Percentiles rank a stretch among this genome's conserved stretches.
phyloP scores from a whole-genome alignment of 2,797 vertebrate genomes.

The Knipowitschia caucasica region DNA sequence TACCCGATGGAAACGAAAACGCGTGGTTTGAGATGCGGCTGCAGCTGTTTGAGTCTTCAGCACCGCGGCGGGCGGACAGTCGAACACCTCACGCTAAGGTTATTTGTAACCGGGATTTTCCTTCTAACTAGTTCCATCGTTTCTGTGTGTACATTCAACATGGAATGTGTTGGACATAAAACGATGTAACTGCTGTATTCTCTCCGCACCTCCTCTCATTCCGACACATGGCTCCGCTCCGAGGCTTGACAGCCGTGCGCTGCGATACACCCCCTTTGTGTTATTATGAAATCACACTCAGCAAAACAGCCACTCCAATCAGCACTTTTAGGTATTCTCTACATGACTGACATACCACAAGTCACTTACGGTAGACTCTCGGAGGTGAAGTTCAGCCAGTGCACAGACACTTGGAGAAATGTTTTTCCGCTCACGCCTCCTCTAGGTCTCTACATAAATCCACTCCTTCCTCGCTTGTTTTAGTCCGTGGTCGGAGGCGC shows the following conservation, averaged over 20 bases:
- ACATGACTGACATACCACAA: constrained; percentile 65
- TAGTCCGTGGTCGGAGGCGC: constrained; percentile 69
- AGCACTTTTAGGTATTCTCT: constrained; percentile 54
- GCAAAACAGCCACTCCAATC: constrained; percentile 58
- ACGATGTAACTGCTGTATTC: constrained; percentile 1
- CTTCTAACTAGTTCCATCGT: not conserved
- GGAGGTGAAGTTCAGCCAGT: constrained; percentile 35
- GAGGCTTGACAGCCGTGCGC: constrained; percentile 37
- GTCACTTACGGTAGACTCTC: constrained; percentile 43
- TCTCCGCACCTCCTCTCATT: constrained; percentile 42
- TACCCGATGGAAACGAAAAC: constrained; percentile 43
- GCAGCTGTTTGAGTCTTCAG: constrained; percentile 4
- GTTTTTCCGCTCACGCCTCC: constrained; percentile 57
- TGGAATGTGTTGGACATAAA: too few relatives aligned
- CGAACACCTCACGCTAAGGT: constrained; percentile 1
- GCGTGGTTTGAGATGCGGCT: constrained; percentile 19
- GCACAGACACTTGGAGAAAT: constrained; percentile 54
- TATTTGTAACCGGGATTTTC: not conserved
- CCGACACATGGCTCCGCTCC: constrained; percentile 59
- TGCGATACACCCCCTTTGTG: constrained; percentile 43
- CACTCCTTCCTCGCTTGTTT: constrained; percentile 75
- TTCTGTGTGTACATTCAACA: not conserved
- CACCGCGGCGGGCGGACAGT: constrained; percentile 8
- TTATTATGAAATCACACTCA: constrained; percentile 56
- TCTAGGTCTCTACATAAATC: constrained; percentile 55